These are phyloP conservation scores for Aix galericulata DNA, from an alignment of 2,113 vertebrate species.

Conservation along the genomic window DNA sequence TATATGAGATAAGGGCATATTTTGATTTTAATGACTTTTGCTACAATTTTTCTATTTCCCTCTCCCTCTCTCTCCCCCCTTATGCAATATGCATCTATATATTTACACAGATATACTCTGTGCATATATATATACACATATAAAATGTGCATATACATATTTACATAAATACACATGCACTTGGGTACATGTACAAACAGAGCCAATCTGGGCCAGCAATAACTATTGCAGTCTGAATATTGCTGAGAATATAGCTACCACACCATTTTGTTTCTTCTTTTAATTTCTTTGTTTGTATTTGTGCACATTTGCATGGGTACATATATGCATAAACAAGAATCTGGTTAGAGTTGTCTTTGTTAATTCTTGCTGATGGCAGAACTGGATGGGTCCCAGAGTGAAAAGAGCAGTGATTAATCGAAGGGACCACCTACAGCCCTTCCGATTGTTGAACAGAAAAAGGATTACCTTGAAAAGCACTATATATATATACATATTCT, in stretches of 20 bases:
- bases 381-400: background rate
- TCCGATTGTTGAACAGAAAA: background rate
- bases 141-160: background rate
- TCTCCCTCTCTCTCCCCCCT: background rate
- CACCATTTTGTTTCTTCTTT: background rate
- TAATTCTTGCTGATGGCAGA: background rate
- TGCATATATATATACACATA: background rate
- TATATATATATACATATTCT: background rate
- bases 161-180: background rate
- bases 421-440: background rate
- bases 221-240: background rate
- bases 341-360: background rate
- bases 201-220: background rate
- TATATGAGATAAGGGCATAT: background rate
- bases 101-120: accelerated
- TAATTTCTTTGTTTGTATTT: accelerated
- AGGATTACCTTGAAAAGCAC: conserved; percentile 23
- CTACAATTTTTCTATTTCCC: background rate
- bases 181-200: accelerated
- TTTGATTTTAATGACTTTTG: background rate
- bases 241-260: background rate
- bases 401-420: background rate
- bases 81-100: accelerated
- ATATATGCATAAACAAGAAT: background rate
- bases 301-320: accelerated